Base-by-base conservation (phyloP, 2,888 invertebrate genomes). In the Cybosia mesomella region DNA sequence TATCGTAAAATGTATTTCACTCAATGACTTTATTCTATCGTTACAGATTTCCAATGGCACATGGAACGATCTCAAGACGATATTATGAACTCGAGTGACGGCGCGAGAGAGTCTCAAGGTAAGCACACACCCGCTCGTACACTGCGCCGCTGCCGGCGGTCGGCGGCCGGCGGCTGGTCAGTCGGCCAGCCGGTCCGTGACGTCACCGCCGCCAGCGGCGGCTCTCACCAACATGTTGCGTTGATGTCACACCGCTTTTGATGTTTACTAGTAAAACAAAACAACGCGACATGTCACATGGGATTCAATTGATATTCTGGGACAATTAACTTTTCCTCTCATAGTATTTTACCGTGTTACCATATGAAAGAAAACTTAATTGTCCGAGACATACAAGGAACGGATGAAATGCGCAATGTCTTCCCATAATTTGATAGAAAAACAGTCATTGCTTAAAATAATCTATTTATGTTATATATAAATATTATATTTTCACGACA, bases 61-160 rank as follows among this genome's bases (percentile, higher is more conserved):
- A 97, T 97, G 95, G 96, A 97, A 92, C 96, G 97, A 90, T 95
- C 97, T 96, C 97, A 97, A 95, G 98, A 98, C 88, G 98, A 98
- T 96, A 97, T 97, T 89, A 96, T 98, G 96, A 97, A 97, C 91
- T 97, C 97, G 90, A 97, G 97, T 95, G 98, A 97, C 95, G 96
- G 97, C 95, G 97, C 97, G 94, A 96, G 98, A 95, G 98, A 98
- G 95, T 97, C 97, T 92, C 98, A 98, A 98, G 98, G 98, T 98
- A 98, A 97, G 98, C 87, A 74, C 66, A 73, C 76, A 72, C 75
- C 18, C 61, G 70, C 71, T 72, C 75, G 59, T 71, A 79, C 79
- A 75, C 66, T 11, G 28, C 68, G 58, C 58, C 84, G 67, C 81
- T 79, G 80, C 81, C 68, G 69, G 70, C 61, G 67, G 49, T 2